Base-by-base conservation (phyloP, 1,140 invertebrate genomes). In the Drosophila albomicans region DNA sequence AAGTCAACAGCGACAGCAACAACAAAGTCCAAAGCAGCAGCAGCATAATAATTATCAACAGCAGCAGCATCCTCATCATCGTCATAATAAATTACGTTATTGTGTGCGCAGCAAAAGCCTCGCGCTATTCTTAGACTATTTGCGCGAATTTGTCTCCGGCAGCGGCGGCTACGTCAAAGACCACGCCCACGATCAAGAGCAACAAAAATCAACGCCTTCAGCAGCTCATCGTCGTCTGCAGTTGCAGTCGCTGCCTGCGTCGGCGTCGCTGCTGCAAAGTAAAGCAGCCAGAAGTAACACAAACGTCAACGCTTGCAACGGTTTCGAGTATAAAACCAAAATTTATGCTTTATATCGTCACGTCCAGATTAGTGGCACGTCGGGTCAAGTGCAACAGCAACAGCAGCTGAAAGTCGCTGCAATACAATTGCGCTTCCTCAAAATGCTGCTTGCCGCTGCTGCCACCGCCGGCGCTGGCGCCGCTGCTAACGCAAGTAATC, bases 281-380 rank as follows among this genome's bases (percentile, higher is more conserved):
- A 76, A 82, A 78, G 79, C 77, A 65, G 69, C 69, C 59, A 79
- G 90, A 66, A 54, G 20, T 3, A 25, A 25, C 20, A 38, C 6
- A 10, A 38, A 88, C 81, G 81, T 73, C 54, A 85, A 69, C 82
- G 81, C 70, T 85, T 85, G 79, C 81, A 70, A 80, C 20, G 20
- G 20, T 86, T 91, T 91, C 78, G 75, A 79, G 73, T 77, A 91
- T 82, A 91, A 82, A 88, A 88, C 84, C 76, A 76, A 91, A 91
- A 88, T 92, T 79, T 92, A 92, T 92, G 87, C 91, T 75, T 81
- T 92, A 80, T 89, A 92, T 82, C 76, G 86, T 86, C 86, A 90
- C 85, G 68, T 89, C 78, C 62, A 76, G 85, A 85, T 80, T 79
- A 66, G 85, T 88, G 87, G 79, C 88, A 74, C 82, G 86, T 79